Conservation (phyloP, 2,888 invertebrate genomes). For the Caenorhabditis afra region DNA sequence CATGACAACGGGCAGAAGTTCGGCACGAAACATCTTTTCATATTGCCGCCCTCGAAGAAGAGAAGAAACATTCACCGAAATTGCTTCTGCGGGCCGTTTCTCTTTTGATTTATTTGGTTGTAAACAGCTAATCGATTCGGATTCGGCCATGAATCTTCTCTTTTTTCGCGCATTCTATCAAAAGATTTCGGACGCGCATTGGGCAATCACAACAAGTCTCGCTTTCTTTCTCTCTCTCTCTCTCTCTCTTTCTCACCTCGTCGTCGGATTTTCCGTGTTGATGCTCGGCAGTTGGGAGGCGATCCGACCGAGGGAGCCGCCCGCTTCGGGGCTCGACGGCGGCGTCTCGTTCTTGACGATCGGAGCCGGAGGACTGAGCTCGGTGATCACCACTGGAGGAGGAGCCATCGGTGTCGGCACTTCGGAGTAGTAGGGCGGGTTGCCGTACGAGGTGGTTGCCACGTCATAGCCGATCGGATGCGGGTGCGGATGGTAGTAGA, state of each 20-base stretch:
- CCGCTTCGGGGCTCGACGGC: conserved; percentile 58
- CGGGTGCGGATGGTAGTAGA: conserved; percentile 38
- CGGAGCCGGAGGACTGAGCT: conserved; percentile 20
- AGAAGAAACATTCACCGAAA: conserved; percentile 12
- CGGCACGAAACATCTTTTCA: conserved; percentile 34
- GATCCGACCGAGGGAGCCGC: conserved; percentile 20
- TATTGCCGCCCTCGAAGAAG: conserved; percentile 53
- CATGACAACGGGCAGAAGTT: conserved; percentile 36
- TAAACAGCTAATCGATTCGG: conserved; percentile 50
- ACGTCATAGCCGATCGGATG: conserved; percentile 44
- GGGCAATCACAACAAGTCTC: conserved; percentile 7
- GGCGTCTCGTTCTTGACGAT: conserved; percentile 38
- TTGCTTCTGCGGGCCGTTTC: conserved; percentile 1
- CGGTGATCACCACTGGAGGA: conserved; percentile 5
- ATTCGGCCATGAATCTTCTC: conserved; percentile 19
- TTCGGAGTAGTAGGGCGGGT: conserved; percentile 44
- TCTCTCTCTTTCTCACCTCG: conserved; percentile 18
- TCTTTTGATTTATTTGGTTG: conserved; percentile 47
- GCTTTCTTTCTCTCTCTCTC: too few relatives aligned
- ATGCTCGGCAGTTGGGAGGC: conserved; percentile 45
- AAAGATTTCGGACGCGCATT: conserved; percentile 16
- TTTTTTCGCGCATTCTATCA: conserved; percentile 51
- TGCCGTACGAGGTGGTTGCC: conserved; percentile 26
- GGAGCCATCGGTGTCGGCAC: conserved; percentile 4
- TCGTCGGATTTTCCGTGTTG: conserved; percentile 16